phyloP scores from a whole-genome alignment of 2,797 vertebrate species.

The Leucoraja ocellata region DNA sequence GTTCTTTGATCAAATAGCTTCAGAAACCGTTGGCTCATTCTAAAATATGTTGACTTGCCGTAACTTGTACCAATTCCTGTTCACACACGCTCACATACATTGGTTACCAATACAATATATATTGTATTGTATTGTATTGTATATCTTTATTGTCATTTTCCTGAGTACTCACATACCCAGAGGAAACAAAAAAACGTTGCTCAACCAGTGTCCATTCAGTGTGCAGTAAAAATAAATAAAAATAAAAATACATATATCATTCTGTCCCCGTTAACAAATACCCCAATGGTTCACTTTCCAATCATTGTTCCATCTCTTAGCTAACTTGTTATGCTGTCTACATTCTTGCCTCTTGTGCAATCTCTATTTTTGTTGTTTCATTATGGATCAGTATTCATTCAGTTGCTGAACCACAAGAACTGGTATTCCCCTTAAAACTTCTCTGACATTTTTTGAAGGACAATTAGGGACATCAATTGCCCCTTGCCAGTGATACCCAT shows the following conservation, averaged over 20 bases:
- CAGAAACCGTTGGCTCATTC: neutral
- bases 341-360: neutral
- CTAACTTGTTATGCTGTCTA: neutral
- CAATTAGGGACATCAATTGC: too few species aligned
- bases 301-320: neutral
- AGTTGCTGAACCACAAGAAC: neutral
- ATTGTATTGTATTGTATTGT: too few species aligned
- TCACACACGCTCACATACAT: neutral
- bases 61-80: neutral
- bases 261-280: neutral
- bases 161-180: too few species aligned
- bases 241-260: too few species aligned
- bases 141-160: too few species aligned
- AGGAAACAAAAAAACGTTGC: too few species aligned
- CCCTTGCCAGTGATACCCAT: too few species aligned
- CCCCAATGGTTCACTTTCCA: neutral
- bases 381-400: neutral
- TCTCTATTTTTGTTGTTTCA: neutral
- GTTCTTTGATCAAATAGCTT: neutral
- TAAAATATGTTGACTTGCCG: neutral
- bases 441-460: neutral
- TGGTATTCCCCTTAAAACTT: neutral
- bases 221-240: too few species aligned
- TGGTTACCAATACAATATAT: neutral
- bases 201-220: too few species aligned